A percentile compares a stretch with the other conserved stretches of the same genome.
Evolutionary conservation across 1,140 invertebrate genomes (phyloP).

Genomic region (Fopius arisanus): DNA sequence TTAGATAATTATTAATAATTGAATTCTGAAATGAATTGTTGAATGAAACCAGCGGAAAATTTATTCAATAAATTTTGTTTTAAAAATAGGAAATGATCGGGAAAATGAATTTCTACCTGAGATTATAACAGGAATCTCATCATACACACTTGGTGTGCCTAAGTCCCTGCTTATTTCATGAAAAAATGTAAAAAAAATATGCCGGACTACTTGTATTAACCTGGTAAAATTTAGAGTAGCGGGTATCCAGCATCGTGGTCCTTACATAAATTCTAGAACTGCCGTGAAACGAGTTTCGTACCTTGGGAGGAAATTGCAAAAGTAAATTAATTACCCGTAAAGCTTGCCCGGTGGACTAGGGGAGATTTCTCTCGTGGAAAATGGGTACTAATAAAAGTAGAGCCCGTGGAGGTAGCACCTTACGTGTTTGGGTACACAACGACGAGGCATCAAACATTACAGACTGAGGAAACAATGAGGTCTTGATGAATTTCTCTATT

Average conservation of each 20-base stretch:
- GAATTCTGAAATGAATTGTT: no score
- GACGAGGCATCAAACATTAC: neutral
- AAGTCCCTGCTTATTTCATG: no score
- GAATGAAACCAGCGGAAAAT: no score
- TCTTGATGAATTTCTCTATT: neutral
- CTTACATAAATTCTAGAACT: constrained; percentile 15
- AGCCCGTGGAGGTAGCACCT: neutral
- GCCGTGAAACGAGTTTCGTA: constrained; percentile 38
- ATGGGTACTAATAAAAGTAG: constrained; percentile 46
- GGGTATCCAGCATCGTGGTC: neutral
- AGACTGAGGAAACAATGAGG: neutral
- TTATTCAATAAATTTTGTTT: no score
- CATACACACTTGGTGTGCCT: no score
- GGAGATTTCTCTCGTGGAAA: constrained; percentile 35
- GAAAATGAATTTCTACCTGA: no score
- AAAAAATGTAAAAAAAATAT: no score
- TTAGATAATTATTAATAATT: no score
- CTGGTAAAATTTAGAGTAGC: neutral
- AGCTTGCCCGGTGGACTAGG: constrained; percentile 36
- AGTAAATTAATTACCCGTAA: constrained; percentile 57
- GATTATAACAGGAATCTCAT: no score
- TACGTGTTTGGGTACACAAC: constrained; percentile 2
- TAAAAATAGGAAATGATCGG: no score
- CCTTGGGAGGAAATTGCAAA: constrained; percentile 52
- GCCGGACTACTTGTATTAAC: no score